phyloP scores from a whole-genome alignment of 2,888 invertebrate genomes.

The Dynastes grantii region DNA sequence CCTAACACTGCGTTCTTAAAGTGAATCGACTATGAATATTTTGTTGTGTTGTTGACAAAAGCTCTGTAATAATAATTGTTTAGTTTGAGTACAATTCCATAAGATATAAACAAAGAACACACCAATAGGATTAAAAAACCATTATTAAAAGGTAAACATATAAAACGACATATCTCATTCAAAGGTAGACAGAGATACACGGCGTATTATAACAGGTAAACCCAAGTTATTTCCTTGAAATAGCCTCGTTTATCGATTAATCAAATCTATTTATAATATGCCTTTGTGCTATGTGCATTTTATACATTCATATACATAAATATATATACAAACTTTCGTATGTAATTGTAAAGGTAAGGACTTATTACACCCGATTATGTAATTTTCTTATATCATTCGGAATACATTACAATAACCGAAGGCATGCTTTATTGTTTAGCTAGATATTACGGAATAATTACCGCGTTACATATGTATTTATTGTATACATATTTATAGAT shows the following conservation, averaged over 20 bases:
- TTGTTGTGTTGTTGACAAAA: too few relatives aligned
- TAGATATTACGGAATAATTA: conserved; percentile 10
- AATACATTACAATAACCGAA: conserved; percentile 16
- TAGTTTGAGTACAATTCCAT: not conserved
- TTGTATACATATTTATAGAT: conserved; percentile 14
- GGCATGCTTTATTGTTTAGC: not conserved
- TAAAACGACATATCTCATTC: too few relatives aligned
- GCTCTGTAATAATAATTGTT: too few relatives aligned
- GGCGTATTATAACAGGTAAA: not conserved
- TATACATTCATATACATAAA: not conserved
- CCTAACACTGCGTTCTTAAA: too few relatives aligned
- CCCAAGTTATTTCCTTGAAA: conserved; percentile 15
- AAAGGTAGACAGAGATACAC: too few relatives aligned
- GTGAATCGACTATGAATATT: too few relatives aligned
- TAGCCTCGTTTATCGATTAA: conserved; percentile 2
- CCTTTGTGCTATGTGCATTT: not conserved
- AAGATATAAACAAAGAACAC: not conserved
- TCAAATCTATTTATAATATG: conserved; percentile 13
- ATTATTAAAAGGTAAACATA: too few relatives aligned
- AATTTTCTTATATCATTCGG: conserved; percentile 29
- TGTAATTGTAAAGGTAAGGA: too few relatives aligned
- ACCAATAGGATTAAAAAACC: not conserved
- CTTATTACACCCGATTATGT: conserved; percentile 9
- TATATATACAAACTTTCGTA: not conserved
- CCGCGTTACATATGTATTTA: conserved; percentile 19